A percentile compares a stretch with the other conserved stretches of the same genome.
Conservation (phyloP, 2,797 vertebrate species). For the Neosalanx taihuensis region DNA sequence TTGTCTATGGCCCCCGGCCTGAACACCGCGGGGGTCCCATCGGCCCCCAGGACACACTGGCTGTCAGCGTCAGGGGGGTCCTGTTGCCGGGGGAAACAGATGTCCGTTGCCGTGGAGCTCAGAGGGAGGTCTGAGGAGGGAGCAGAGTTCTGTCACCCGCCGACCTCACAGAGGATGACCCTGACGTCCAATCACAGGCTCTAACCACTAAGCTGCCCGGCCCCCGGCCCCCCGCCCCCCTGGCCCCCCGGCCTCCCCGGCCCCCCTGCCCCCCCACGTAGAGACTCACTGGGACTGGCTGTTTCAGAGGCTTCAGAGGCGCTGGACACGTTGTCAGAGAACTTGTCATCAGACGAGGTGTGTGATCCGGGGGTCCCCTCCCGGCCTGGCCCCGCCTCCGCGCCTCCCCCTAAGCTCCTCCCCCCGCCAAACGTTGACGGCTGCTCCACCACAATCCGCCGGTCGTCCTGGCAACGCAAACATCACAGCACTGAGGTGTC, state of each 20-base stretch:
- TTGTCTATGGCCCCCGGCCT: slow-evolving; percentile 88
- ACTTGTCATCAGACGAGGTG: slow-evolving; percentile 79
- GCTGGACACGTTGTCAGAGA: slow-evolving; percentile 82
- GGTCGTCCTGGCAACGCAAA: slow-evolving; percentile 71
- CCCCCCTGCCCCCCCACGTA: no score
- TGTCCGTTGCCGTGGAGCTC: slow-evolving; percentile 73
- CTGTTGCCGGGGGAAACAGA: slow-evolving; percentile 80
- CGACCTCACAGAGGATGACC: no score
- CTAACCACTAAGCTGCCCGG: no score
- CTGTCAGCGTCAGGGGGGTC: slow-evolving; percentile 83
- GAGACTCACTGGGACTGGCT: slow-evolving; percentile 72
- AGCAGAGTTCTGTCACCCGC: no score
- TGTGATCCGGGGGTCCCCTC: slow-evolving; percentile 64
- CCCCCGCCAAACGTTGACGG: slow-evolving; percentile 75
- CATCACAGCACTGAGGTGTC: background rate
- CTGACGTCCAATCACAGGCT: no score
- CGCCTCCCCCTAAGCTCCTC: slow-evolving; percentile 57
- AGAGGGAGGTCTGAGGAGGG: slow-evolving; percentile 24
- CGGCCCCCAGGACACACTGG: slow-evolving; percentile 78
- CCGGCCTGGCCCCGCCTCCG: slow-evolving; percentile 61
- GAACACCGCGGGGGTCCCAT: slow-evolving; percentile 77
- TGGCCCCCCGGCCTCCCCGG: no score
- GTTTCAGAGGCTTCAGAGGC: slow-evolving; percentile 85
- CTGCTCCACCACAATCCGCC: slow-evolving; percentile 81
- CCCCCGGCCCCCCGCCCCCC: no score